Evolutionary conservation across 2,113 vertebrate species (phyloP), one percentile per base, ranked within the genome.

Genomic region (Colistium nudipinnis): DNA sequence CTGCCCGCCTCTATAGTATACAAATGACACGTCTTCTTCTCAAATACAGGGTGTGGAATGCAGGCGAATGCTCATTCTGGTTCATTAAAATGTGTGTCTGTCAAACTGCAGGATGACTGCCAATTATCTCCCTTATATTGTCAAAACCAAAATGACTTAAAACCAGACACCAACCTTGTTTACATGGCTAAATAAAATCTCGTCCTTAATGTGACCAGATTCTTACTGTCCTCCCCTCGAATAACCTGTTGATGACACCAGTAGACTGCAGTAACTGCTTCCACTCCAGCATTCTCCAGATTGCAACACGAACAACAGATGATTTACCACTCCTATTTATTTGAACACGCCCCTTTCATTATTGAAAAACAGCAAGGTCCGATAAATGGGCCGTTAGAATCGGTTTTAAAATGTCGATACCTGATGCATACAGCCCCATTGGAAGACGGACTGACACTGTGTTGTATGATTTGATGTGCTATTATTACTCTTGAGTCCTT

Each of bases 51-150:
- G 41, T 51, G 27, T 39, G 36, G 19, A 62, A 33, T 3, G 2
- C 14, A 59, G 22, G 9, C 27, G 43, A 45, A 52, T 25, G 61
- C 68, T 51, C 54, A 62, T 73, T 7, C 14, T 13, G 19, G 72
- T 52, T 70, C 44, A 44, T 69, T 49, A 1, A 36, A 63, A 59
- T 30, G 39, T 30, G 39, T 47, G 27, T 28, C 19, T 38, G 49
- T 54, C 39, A 63, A 14, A 55, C n/a, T 36, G 25, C n/a, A 35
- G 56, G 16, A 33, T 1, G 14, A 16, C 43, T 67, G 62, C 31
- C 62, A 74, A n/a, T 70, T 48, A 72, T 47, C 6, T 66, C 7
- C 27, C 8, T 52, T 70, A 11, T 33, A 64, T 73, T 69, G 75
- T n/a, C n/a, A 30, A 60, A 27, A 66, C 30, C 38, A 62, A 25